phyloP scores from a whole-genome alignment of 2,797 vertebrate genomes.

The Parambassis ranga region DNA sequence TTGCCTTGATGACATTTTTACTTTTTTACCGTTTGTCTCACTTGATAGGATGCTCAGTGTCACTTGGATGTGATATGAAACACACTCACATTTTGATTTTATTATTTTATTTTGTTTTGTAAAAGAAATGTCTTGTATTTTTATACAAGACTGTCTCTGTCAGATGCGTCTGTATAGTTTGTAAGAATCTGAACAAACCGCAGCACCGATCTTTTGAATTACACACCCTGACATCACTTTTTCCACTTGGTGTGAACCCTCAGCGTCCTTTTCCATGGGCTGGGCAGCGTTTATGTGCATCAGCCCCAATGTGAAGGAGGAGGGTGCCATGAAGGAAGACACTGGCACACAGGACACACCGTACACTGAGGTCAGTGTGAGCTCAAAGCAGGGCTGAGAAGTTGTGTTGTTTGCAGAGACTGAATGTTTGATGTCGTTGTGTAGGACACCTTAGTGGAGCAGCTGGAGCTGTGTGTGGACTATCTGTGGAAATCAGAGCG shows the following conservation, averaged over 20 bases:
- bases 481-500: conserved; percentile 98
- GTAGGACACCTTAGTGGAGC: conserved; percentile 94
- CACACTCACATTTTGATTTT: conserved; percentile 24
- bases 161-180: background rate
- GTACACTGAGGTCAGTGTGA: conserved; percentile 89
- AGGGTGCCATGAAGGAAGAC: conserved; percentile 98
- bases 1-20: conserved; percentile 7
- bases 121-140: conserved; percentile 13
- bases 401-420: no score
- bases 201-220: background rate
- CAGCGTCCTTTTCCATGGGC: conserved; percentile 96
- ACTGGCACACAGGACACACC: conserved; percentile 96
- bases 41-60: conserved; percentile 21
- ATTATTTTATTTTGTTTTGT: conserved; percentile 12
- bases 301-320: conserved; percentile 96
- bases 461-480: conserved; percentile 94
- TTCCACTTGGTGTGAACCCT: conserved; percentile 32
- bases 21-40: conserved; percentile 16
- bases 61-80: conserved; percentile 18
- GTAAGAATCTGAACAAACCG: background rate
- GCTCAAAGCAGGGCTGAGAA: no score
- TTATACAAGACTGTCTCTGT: conserved; percentile 3
- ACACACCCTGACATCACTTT: conserved; percentile 6
- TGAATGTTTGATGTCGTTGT: conserved; percentile 3
- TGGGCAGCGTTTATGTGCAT: conserved; percentile 97